Base-by-base conservation (phyloP, 2,888 invertebrate genomes). In the Zele albiditarsus region DNA sequence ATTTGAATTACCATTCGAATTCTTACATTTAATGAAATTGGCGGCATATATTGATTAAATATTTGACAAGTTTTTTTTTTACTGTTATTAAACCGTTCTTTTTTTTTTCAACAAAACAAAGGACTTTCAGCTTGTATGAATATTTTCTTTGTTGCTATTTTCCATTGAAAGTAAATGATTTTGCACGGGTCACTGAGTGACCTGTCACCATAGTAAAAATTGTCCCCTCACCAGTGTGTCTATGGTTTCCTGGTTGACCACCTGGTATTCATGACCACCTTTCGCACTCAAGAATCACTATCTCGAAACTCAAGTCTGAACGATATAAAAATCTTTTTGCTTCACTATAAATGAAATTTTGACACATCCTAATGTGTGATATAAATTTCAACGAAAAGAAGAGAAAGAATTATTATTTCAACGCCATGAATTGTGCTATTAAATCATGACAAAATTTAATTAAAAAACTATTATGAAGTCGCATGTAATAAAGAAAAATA, bases 401-500 rank as follows among this genome's bases (percentile, higher is more conserved):
- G 3, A 53, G 12, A 20, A 25, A 57, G 20, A 62, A 28, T n/a
- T 6, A 62, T 28, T 8, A n/a, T 53, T 53, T 53, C 20, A 20
- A 53, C 53, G 20, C 53, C 20, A 53, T 53, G 62, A 62, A 63
- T 38, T 33, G 20, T 31, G n/a, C 12, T 38, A 38, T 31, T 20
- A 38, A 63, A 63, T 63, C 63, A 33, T 33, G 38, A 20, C 33
- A 38, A 38, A 63, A 63, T 63, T 63, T 38, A 63, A 63, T 63
- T 63, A 63, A 33, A 53, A 46, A 63, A 28, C 38, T 63, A 63
- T 63, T 20, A 69, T 49, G 23, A 57, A 69, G 57, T 69, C 4
- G 57, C 10, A 69, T 57, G 49, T 25, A 67, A 2, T 1, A n/a
- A 12, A 67, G 14, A 67, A 27, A 57, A 57, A 53, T 28, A 69